phyloP scores from a whole-genome alignment of 2,797 vertebrate species.

The Phoxinus dragarum region DNA sequence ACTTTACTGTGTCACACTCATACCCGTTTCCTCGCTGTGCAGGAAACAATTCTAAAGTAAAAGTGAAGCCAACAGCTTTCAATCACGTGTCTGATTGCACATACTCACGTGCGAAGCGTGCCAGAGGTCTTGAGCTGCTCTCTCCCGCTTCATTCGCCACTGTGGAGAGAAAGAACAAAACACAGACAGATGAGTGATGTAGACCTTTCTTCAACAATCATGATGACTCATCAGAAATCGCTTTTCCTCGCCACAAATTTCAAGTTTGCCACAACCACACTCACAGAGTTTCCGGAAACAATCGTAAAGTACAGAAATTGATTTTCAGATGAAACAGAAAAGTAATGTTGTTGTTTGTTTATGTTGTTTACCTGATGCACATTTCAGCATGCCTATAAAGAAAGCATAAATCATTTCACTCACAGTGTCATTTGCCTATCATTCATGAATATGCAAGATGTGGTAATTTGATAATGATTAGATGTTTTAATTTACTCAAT shows the following conservation, averaged over 20 bases:
- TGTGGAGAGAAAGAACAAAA: slow-evolving; percentile 62
- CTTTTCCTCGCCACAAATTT: slow-evolving; percentile 1
- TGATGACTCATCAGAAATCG: slow-evolving; percentile 12
- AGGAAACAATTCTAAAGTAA: slow-evolving; percentile 25
- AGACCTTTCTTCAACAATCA: slow-evolving; percentile 23
- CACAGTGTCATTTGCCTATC: background rate
- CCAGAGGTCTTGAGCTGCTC: slow-evolving; percentile 76
- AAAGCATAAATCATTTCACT: background rate
- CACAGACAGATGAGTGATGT: slow-evolving; percentile 18
- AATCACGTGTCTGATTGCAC: slow-evolving; percentile 12
- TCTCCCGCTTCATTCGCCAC: slow-evolving; percentile 90
- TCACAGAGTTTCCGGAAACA: background rate
- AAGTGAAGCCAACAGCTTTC: slow-evolving; percentile 7
- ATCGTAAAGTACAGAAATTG: background rate
- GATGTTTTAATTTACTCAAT: background rate
- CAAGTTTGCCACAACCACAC: background rate
- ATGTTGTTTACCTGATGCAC: background rate
- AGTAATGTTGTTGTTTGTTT: background rate
- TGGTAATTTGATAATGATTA: background rate
- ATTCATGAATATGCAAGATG: background rate
- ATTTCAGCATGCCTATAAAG: background rate
- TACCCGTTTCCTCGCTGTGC: background rate
- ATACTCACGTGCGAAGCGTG: slow-evolving; percentile 87
- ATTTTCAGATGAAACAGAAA: background rate
- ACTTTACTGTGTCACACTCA: background rate